phyloP scores from a whole-genome alignment of 2,888 invertebrate genomes.

The Linnaemya vulpina region DNA sequence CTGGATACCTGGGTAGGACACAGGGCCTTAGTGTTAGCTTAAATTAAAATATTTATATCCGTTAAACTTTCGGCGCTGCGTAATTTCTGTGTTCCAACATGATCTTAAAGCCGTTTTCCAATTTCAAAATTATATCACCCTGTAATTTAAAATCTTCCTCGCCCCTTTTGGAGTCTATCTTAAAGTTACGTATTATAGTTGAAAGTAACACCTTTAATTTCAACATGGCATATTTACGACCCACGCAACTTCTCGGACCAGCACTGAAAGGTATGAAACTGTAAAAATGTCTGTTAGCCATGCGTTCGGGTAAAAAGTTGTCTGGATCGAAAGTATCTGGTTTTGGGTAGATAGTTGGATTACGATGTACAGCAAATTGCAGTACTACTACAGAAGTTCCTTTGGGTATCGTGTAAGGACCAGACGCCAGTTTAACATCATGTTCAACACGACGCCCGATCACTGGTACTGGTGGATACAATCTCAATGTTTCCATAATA shows the following conservation, averaged over 20 bases:
- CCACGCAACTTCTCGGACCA: slow-evolving; percentile 91
- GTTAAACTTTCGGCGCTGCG: slow-evolving; percentile 68
- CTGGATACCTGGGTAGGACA: too few species aligned
- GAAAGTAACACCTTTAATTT: slow-evolving; percentile 89
- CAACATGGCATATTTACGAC: slow-evolving; percentile 91
- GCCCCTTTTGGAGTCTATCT: slow-evolving; percentile 85
- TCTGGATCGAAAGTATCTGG: slow-evolving; percentile 90
- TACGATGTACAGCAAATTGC: slow-evolving; percentile 88
- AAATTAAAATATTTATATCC: neutral
- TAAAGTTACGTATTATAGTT: slow-evolving; percentile 88
- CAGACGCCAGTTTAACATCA: slow-evolving; percentile 86
- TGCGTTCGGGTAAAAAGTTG: slow-evolving; percentile 90
- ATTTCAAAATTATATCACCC: slow-evolving; percentile 89
- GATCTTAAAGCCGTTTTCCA: slow-evolving; percentile 89
- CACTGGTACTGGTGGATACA: slow-evolving; percentile 92
- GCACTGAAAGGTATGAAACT: slow-evolving; percentile 92
- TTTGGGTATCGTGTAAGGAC: slow-evolving; percentile 87
- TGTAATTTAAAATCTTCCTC: slow-evolving; percentile 88
- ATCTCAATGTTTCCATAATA: slow-evolving; percentile 89
- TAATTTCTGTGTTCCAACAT: slow-evolving; percentile 86
- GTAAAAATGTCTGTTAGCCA: slow-evolving; percentile 90
- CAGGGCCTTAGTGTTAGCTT: neutral
- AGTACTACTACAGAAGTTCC: slow-evolving; percentile 88
- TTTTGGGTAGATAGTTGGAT: slow-evolving; percentile 87
- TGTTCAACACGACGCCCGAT: slow-evolving; percentile 89